Evolutionary conservation across 2,888 invertebrate genomes (phyloP), one percentile per base, ranked within the genome.

Genomic region (Entomobrya multifasciata): DNA sequence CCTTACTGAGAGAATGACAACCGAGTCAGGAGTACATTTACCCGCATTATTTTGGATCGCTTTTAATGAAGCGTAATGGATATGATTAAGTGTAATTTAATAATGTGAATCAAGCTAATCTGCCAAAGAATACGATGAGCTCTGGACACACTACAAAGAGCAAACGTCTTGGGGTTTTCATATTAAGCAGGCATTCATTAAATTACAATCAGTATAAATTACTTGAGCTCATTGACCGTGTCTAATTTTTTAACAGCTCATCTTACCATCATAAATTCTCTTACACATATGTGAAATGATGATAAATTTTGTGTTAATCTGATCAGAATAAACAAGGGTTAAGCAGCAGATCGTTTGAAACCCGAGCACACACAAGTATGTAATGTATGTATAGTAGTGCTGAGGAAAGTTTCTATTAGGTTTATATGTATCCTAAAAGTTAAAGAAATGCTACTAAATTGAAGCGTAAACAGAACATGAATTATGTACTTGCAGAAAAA

Each of bases 11-110:
- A 55, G 36, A 55, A 81, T 30, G 52, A 49, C 67, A 80, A 55
- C 30, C 25, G 25, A 81, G 44, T 44, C 36, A 60, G 36, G 67
- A 65, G 77, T 81, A 27, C 86, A 81, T 86, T 81, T 80, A 76
- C 49, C 77, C 70, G 25, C 76, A 77, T 62, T 86, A 79, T 79
- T 70, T 76, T 8, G 62, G 76, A 76, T 67, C 86, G 27, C 57
- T 82, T n/a, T n/a, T 87, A 87, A 87, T 87, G 87, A 87, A 87
- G 78, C 78, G 87, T 87, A 87, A 87, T 87, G 77, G 87, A 87
- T 87, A 87, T 87, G 87, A 87, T 87, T 87, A 87, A 83, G 82
- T 83, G 87, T 87, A 87, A 87, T 87, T 87, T 87, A 87, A 87
- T 87, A 82, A 87, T 87, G 87, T 27, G 86, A 86, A 86, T 86